phyloP scores from a whole-genome alignment of 2,113 vertebrate species.

The Bucco capensis region DNA sequence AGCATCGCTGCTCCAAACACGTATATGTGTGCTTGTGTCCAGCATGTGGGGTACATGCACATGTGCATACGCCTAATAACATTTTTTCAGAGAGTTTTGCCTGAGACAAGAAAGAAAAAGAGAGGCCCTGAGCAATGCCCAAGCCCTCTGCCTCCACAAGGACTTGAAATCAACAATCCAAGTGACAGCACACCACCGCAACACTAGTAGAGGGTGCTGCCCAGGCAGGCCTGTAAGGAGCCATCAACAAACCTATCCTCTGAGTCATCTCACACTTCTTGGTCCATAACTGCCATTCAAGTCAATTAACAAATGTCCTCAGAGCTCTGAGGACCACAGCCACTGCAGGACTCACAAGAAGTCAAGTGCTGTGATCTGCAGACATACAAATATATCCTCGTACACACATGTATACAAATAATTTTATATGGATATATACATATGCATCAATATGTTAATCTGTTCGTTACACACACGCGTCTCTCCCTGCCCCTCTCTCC shows the following conservation, averaged over 20 bases:
- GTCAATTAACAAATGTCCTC: neutral
- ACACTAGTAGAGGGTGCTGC: neutral
- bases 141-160: neutral
- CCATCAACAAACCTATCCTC: neutral
- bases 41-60: accelerated
- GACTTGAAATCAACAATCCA: neutral
- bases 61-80: neutral
- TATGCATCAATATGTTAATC: slow-evolving; percentile 55
- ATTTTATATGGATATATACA: neutral
- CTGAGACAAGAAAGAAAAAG: neutral
- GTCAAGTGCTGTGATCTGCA: accelerated
- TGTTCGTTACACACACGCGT: neutral
- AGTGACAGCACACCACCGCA: accelerated
- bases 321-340: neutral
- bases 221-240: neutral
- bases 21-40: accelerated
- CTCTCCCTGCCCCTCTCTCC: slow-evolving; percentile 32
- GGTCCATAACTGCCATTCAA: neutral
- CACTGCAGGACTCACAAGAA: neutral
- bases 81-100: neutral
- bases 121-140: neutral
- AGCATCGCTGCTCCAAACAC: neutral
- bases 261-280: neutral
- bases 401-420: accelerated
- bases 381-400: accelerated